Evolutionary conservation across 2,888 invertebrate genomes (phyloP).

Genomic region (Allacma fusca): DNA sequence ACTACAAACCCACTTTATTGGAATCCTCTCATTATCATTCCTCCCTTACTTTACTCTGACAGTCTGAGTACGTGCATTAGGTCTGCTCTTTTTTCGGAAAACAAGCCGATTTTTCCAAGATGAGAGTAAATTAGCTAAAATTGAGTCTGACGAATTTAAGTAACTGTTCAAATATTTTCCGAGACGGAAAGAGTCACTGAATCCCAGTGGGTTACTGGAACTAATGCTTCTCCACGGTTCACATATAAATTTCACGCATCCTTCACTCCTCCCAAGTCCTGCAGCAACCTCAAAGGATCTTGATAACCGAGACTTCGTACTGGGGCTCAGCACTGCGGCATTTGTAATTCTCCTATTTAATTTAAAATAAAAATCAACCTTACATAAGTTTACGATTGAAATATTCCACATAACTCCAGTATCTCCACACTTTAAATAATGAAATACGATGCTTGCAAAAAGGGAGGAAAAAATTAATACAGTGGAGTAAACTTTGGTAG

Average conservation of each 20-base stretch:
- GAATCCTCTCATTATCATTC: too few species aligned
- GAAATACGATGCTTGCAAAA: too few species aligned
- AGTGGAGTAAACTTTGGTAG: too few species aligned
- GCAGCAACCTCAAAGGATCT: not conserved
- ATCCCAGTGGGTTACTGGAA: not conserved
- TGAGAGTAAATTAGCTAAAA: not conserved
- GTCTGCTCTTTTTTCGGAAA: not conserved
- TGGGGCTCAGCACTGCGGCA: not conserved
- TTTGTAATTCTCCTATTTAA: not conserved
- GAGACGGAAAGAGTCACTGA: not conserved
- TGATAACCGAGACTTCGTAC: not conserved
- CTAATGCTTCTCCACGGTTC: not conserved
- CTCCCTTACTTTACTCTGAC: not conserved
- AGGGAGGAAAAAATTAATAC: too few species aligned
- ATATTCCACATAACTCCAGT: too few species aligned
- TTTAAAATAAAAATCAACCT: too few species aligned
- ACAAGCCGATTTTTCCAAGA: not conserved
- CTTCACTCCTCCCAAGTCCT: conserved; percentile 3
- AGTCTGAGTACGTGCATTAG: not conserved
- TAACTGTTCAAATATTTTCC: not conserved
- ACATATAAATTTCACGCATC: not conserved
- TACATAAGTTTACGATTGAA: too few species aligned
- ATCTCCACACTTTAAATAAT: too few species aligned
- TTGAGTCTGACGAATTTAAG: not conserved
- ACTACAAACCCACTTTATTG: too few species aligned